Evolutionary conservation across 2,113 vertebrate species (phyloP), one percentile per base, ranked within the genome.

Genomic region (Apodemus speciosus): DNA sequence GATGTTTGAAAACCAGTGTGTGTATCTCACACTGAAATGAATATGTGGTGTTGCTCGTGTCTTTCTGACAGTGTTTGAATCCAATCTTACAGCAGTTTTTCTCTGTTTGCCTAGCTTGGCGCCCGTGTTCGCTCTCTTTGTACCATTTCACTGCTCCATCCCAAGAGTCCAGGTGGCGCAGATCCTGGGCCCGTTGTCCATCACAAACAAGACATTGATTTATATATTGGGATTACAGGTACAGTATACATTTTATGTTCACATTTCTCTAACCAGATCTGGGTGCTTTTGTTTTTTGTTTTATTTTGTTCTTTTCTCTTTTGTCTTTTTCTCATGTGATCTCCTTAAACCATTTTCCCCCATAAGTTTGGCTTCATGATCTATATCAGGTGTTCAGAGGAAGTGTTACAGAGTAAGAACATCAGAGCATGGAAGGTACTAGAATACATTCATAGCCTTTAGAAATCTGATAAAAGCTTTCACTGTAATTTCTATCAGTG

Each of bases 211-310:
- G 97, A 99, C 99, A 49, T 96, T 99, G 96, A 98, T 99, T 97
- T 99, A 99, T 97, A 98, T 99, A 77, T 96, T 99, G 94, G 99
- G 99, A 97, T 98, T 99, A 83, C 99, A 99, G 99, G 99, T 99
- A 97, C 97, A 96, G 98, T 98, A 97, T 96, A 89, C 97, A 84
- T 95, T 98, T 92, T 93, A 96, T 97, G 51, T 94, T 98, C 91
- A 96, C 72, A 3, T 98, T 97, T 95, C 79, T 97, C 95, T 97
- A 85, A 92, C 18, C 85, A 72, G 69, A 89, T 85, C 6, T 95
- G 11, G 46, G 32, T 25, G 16, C 38, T 32, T 46, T 14, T 49
- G 30, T 20, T 91, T 13, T 75, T 40, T 71, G 13, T 83, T 64
- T 84, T 60, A 7, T 40, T 81, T 81, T 60, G 56, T 38, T 51